Base-by-base conservation (phyloP, 1,140 invertebrate genomes). In the Scylla paramamosain region DNA sequence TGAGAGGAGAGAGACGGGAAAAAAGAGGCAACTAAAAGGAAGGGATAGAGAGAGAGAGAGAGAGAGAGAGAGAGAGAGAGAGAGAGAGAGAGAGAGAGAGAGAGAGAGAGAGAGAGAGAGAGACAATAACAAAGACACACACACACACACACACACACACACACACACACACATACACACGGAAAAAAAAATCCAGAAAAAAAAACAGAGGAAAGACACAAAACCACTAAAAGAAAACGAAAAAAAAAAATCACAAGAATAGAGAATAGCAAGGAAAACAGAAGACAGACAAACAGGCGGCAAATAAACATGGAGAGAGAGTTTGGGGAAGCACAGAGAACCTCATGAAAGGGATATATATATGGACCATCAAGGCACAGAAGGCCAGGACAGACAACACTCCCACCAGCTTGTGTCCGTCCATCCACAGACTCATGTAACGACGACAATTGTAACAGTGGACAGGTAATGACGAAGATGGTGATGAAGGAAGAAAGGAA, bases 31-130 rank as follows among this genome's bases (percentile, higher is more conserved):
- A 32, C 14, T 16, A 88, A 46, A 28, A 88, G 86, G 31, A 88
- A 46, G 45, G 29, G 86, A 88, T 14, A 88, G 45, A 39, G 31
- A 46, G 86, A 46, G 45, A 88, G 86, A 88, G 45, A 88, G 86
- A 46, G 45, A 88, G 86, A 88, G 45, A 88, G 86, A 88, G 31
- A 46, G 86, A 88, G 86, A 45, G 31, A 88, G 86, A 45, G 31
- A 46, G 86, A 88, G 32, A 88, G 45, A 88, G 45, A 46, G 31
- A 88, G 45, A 88, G 31, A 46, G 45, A 88, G 45, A 46, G 45
- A 39, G 45, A 88, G 45, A 88, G 45, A 39, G 45, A 39, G 45
- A 88, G 45, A 88, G 45, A 45, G 45, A 88, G 86, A 88, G 86
- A 46, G 45, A 46, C 8, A 88, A 20, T 12, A 10, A 87, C 7